Evolutionary conservation across 1,140 invertebrate genomes (phyloP), one percentile per base, ranked within the genome.

Genomic region (Plectrocnemia conspersa): DNA sequence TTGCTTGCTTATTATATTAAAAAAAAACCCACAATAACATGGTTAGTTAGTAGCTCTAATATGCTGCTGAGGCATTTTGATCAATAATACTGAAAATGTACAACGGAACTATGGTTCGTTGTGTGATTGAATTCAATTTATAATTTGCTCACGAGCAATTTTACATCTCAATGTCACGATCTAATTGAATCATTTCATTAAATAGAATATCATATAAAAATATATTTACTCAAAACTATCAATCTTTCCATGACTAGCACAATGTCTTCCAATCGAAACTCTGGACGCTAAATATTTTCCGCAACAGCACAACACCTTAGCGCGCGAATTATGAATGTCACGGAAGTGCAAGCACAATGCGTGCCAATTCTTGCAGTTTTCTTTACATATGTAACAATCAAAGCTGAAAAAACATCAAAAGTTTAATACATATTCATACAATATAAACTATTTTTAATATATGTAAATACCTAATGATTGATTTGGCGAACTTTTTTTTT

Each of bases 261-360:
- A 55, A 44, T 62, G 60, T 48, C 60, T 52, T 10, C 56, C 56
- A 9, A 62, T 62, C 13, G 60, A 62, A 1, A 62, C 60, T 18
- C 60, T 36, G 2, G 60, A 62, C 1, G 56, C 60, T 46, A 62
- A 58, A 27, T 52, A 52, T 52, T 62, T 62, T 11, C 60, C 60
- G 24, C 60, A 62, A 54, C 55, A 58, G 41, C 60, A 62, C 48
- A 54, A 52, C 13, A 62, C 53, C 44, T 62, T 62, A 10, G 60
- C 60, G 1, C 60, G 32, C 15, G 41, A 53, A 27, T 59, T 38
- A 24, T 62, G 60, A 19, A 52, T 33, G 40, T 62, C 60, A 2
- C 60, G 29, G 40, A 62, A 62, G 42, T 62, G 60, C 2, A 62
- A 52, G 18, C 60, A 62, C 25, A 62, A 36, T 1, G 60, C 60